Percentiles rank a stretch among this genome's conserved stretches.
Conservation (phyloP, 2,888 invertebrate species). For the Apotomis turbidana region DNA sequence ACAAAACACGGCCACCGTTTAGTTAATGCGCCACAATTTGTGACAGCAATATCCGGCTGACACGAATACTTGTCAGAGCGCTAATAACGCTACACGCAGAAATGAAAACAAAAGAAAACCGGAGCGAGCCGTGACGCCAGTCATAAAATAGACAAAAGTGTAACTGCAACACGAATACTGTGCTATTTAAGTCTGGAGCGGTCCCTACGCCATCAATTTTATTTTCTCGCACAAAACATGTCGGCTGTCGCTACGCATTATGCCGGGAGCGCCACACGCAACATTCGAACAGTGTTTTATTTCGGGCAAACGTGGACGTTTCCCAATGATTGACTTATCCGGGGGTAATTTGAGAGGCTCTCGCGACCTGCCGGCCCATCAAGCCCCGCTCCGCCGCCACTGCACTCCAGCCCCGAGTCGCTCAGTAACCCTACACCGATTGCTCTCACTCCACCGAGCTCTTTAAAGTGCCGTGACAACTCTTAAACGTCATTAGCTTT, state of each 20-base stretch:
- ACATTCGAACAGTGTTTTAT: conserved; percentile 79
- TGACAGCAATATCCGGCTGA: conserved; percentile 71
- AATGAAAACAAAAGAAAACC: conserved; percentile 65
- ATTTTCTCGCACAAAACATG: conserved; percentile 83
- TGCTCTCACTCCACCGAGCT: conserved; percentile 44
- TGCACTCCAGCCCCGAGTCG: conserved; percentile 47
- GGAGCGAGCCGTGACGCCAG: conserved; percentile 66
- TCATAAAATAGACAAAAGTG: conserved; percentile 81
- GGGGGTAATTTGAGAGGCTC: conserved; percentile 82
- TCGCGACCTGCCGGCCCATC: conserved; percentile 53
- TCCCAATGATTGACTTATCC: conserved; percentile 83
- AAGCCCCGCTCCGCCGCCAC: conserved; percentile 47
- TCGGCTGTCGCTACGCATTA: conserved; percentile 82
- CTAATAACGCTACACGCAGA: conserved; percentile 72
- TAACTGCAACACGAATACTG: conserved; percentile 76
- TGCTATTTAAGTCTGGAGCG: conserved; percentile 79
- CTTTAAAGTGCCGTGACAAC: conserved; percentile 40
- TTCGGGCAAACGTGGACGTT: conserved; percentile 79
- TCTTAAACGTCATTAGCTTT: conserved; percentile 31
- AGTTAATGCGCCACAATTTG: conserved; percentile 56
- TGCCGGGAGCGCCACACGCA: conserved; percentile 77
- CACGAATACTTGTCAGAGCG: conserved; percentile 69
- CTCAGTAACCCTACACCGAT: conserved; percentile 65
- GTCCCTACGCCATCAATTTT: conserved; percentile 80
- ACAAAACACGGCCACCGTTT: conserved; percentile 58